Percentiles rank a stretch among this genome's conserved stretches.
These are phyloP conservation scores for Fistularia commersonii DNA, from an alignment of 2,797 vertebrate genomes.

Conservation along the genomic window DNA sequence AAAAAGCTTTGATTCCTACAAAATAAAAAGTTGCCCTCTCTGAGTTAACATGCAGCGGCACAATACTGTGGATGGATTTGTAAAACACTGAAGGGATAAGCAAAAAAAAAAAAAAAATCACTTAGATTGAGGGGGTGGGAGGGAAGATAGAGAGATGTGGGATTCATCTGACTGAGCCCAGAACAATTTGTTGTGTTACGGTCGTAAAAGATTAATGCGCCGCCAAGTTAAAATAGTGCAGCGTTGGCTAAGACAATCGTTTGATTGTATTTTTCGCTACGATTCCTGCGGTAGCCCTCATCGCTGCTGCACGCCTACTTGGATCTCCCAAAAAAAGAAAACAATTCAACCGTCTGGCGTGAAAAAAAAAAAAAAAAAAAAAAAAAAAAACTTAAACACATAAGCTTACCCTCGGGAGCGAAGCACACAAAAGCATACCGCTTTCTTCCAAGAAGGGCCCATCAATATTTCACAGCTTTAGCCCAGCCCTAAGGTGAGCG, in stretches of 20 bases:
- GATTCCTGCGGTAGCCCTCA: constrained; percentile 11
- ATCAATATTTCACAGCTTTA: constrained; percentile 70
- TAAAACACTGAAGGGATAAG: constrained; percentile 42
- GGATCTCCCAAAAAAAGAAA: constrained; percentile 43
- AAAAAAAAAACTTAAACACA: constrained; percentile 45
- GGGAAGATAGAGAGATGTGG: constrained; percentile 24
- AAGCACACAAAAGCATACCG: constrained; percentile 38
- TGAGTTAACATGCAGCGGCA: constrained; percentile 30
- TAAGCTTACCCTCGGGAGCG: constrained; percentile 51
- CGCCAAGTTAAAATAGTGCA: constrained; percentile 27
- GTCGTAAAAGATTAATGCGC: constrained; percentile 43
- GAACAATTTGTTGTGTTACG: constrained; percentile 38
- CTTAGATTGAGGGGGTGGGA: constrained; percentile 20
- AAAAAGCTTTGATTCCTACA: no score
- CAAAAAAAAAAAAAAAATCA: constrained; percentile 24
- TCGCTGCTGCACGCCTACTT: constrained; percentile 26
- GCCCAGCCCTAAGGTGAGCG: constrained; percentile 52
- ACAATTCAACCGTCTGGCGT: no score
- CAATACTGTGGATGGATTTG: constrained; percentile 37
- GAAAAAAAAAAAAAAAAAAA: no score
- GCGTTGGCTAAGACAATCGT: constrained; percentile 31
- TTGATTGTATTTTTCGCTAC: constrained; percentile 43
- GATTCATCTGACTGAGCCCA: constrained; percentile 43
- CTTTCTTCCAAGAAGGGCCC: constrained; percentile 44
- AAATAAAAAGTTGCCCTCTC: no score